Conservation (phyloP, 2,113 vertebrate genomes). For the Microtus montanus region DNA sequence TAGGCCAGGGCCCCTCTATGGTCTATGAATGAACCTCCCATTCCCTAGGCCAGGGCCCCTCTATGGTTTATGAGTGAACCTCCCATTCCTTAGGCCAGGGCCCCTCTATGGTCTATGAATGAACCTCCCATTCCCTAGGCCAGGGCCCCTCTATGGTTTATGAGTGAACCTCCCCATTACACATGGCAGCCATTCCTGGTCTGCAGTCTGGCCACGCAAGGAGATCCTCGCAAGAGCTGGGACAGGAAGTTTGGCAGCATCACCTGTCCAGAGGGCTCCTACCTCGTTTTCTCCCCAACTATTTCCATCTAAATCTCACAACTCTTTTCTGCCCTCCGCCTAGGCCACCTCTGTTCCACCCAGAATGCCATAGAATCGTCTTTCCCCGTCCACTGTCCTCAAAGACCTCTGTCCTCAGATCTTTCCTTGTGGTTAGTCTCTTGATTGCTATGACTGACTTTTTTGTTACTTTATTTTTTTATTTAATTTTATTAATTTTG, state of each 20-base stretch:
- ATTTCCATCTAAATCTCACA: background rate
- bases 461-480: background rate
- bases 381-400: background rate
- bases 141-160: background rate
- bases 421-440: background rate
- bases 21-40: background rate
- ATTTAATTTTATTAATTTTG: background rate
- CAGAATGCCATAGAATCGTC: background rate
- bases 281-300: too few relatives aligned
- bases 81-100: background rate
- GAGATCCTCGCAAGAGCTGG: background rate
- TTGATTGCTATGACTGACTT: background rate
- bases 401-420: background rate
- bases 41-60: background rate
- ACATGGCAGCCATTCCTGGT: background rate
- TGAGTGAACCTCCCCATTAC: background rate
- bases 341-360: background rate
- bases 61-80: background rate
- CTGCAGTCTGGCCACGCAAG: background rate
- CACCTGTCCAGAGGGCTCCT: background rate
- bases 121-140: background rate
- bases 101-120: background rate
- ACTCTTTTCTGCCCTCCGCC: background rate
- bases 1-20: too few relatives aligned
- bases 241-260: background rate